Evolutionary conservation across 2,888 invertebrate species (phyloP).

Genomic region (Perdita meconis): DNA sequence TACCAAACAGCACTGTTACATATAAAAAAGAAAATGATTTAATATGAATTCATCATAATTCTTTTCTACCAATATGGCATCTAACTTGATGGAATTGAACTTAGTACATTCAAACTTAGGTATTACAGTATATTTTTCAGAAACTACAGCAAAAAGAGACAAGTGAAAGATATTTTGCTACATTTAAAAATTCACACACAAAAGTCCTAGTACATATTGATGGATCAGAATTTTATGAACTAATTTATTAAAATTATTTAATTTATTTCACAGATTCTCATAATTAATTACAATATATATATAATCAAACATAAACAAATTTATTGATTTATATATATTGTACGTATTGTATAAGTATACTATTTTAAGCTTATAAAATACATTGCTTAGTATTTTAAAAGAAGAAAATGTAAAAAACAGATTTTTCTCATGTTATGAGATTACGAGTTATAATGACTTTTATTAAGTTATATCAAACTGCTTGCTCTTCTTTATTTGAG

Average conservation of each 20-base stretch:
- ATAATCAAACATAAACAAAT: constrained; percentile 19
- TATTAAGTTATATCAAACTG: constrained; percentile 19
- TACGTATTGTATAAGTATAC: constrained; percentile 46
- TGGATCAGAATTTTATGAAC: constrained; percentile 50
- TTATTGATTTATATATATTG: constrained; percentile 46
- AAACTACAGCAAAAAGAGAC: constrained; percentile 47
- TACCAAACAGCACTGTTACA: constrained; percentile 52
- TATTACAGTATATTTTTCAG: constrained; percentile 59
- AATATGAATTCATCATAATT: constrained; percentile 52
- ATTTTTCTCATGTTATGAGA: constrained; percentile 35
- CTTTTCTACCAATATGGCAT: constrained; percentile 55
- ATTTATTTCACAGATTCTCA: constrained; percentile 49
- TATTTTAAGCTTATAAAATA: constrained; percentile 49
- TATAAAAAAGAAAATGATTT: constrained; percentile 18
- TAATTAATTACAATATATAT: constrained; percentile 40
- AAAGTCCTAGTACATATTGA: constrained; percentile 52
- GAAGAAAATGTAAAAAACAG: constrained; percentile 32
- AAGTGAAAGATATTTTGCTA: constrained; percentile 63
- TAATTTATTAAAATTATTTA: constrained; percentile 56
- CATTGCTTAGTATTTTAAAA: constrained; percentile 41
- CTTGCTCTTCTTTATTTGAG: constrained; percentile 24
- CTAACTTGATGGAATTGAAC: constrained; percentile 63
- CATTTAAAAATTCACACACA: constrained; percentile 50
- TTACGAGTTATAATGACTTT: constrained; percentile 12
- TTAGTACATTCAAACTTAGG: constrained; percentile 52